Percentiles rank a stretch among this genome's conserved stretches.
Conservation (phyloP, 1,140 invertebrate genomes). For the Aphidius ervi region DNA sequence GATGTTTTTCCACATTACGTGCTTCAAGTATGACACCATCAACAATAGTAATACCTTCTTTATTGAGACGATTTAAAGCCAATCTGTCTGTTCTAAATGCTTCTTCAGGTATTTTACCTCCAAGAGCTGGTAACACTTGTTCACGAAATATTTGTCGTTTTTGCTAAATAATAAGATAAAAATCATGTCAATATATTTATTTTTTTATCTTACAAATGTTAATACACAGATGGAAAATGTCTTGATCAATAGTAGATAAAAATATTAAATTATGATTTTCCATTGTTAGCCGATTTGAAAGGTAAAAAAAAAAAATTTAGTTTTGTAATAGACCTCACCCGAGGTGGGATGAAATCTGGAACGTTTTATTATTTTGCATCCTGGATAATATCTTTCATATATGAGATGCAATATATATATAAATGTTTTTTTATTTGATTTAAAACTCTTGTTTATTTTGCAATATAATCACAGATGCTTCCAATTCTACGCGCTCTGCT, state of each 20-base stretch:
- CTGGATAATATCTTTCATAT: not conserved
- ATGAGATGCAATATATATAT: not conserved
- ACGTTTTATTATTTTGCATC: not conserved
- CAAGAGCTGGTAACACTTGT: conserved; percentile 59
- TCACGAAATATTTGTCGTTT: conserved; percentile 65
- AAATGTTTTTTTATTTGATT: not conserved
- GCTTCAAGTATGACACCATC: conserved; percentile 58
- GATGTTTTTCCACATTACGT: conserved; percentile 40
- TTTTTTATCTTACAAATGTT: not conserved
- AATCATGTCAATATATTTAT: not conserved
- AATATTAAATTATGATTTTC: too few species aligned
- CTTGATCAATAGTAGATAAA: too few species aligned
- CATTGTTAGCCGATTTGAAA: too few species aligned
- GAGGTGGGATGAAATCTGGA: not conserved
- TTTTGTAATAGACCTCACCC: too few species aligned
- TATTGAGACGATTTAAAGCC: conserved; percentile 60
- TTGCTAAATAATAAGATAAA: conserved; percentile 37
- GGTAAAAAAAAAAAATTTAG: too few species aligned
- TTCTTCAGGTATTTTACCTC: conserved; percentile 64
- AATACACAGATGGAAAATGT: too few species aligned
- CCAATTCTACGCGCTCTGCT: conserved; percentile 16
- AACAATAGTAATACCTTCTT: conserved; percentile 60
- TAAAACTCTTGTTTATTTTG: not conserved
- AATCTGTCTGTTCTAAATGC: conserved; percentile 61
- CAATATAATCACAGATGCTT: conserved; percentile 10